Base-by-base conservation (phyloP, 2,113 vertebrate species). In the Ctenodactylus gundi region DNA sequence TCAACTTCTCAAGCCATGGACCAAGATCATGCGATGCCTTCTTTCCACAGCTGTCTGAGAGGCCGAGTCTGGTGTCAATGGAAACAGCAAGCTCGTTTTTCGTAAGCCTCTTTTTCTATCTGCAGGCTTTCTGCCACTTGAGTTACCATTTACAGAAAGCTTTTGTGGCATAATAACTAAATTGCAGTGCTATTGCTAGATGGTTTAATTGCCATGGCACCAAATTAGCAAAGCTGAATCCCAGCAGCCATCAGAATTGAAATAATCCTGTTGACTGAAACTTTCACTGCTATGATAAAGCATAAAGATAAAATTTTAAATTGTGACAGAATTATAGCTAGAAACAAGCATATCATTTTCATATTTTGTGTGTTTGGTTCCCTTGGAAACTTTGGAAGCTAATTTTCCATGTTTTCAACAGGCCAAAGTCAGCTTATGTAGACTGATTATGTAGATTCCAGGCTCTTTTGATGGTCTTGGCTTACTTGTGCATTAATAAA, bases 281-380 rank as follows among this genome's bases (percentile, higher is more conserved):
- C n/a, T 82, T 53, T 95, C 49, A 70, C 34, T 82, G 55, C 29
- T 64, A 51, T 62, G 4, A 7, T 73, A 81, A 81, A 51, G 39
- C 60, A 72, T 12, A 53, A 36, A 90, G 85, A 44, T 53, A 49
- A 93, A 76, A 67, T 39, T 90, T 75, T 90, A 77, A 94, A 90
- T 72, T 25, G 20, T 55, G 14, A 41, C 20, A 41, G 10, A 21
- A 39, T 70, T 65, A 75, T 58, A 89, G 46, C 31, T 27, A 80
- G 88, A 93, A 90, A 93, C 4, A 49, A 85, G 7, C 23, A n/a
- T 49, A 78, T 53, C 36, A 10, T 75, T 85, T 55, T 84, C 91
- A 39, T 46, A 60, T 70, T 93, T 76, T 68, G 10, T 44, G 55
- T 70, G 36, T 51, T n/a, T 85, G 29, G 6, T 55, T 95, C 64